Percentiles rank a stretch among this genome's conserved stretches.
phyloP scores from a whole-genome alignment of 2,888 invertebrate genomes.

The Serripes groenlandicus region DNA sequence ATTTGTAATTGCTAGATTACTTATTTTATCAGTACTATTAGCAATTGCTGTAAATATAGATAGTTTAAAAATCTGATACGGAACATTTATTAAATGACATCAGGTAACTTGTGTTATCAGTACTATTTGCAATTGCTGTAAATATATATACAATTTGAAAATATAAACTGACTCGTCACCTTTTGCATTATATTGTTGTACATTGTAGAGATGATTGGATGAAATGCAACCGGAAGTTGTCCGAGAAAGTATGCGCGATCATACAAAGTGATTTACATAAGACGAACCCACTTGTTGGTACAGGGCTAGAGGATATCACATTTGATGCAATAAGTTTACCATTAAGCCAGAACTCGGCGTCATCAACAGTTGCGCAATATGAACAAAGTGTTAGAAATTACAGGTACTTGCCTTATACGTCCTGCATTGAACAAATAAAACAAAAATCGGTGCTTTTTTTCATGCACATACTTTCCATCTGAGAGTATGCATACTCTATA shows the following conservation, averaged over 20 bases:
- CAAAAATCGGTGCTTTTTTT: too few species aligned
- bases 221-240: not conserved
- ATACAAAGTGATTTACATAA: conserved; percentile 20
- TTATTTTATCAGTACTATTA: too few species aligned
- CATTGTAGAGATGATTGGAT: conserved; percentile 17
- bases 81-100: not conserved
- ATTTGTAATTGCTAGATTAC: too few species aligned
- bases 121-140: too few species aligned
- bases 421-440: too few species aligned
- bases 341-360: conserved; percentile 18
- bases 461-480: too few species aligned
- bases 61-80: not conserved
- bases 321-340: conserved; percentile 26
- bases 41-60: not conserved
- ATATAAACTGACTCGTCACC: too few species aligned
- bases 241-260: not conserved
- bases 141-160: too few species aligned
- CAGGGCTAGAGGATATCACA: not conserved
- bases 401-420: too few species aligned
- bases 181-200: too few species aligned
- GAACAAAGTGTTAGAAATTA: conserved; percentile 11
- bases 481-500: too few species aligned
- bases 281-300: conserved; percentile 1
- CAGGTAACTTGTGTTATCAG: not conserved
- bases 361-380: not conserved